Conservation (phyloP, 2,113 vertebrate species). For the Vimba vimba region DNA sequence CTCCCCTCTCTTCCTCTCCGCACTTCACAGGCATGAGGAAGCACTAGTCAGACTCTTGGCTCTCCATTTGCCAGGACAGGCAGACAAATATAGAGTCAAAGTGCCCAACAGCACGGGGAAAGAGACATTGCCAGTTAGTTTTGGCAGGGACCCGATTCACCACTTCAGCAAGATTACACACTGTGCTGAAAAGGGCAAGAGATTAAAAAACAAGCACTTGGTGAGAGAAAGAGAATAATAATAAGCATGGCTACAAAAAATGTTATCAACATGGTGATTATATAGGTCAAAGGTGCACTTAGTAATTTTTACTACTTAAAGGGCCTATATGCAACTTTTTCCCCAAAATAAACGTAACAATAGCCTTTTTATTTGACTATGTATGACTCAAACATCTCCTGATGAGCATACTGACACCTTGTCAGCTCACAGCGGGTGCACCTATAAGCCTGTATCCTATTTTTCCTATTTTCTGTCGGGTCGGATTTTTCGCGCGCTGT, state of each 20-base stretch:
- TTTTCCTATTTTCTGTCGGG: no score
- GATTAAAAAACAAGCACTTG: slow-evolving; percentile 47
- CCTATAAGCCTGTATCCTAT: no score
- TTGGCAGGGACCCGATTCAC: slow-evolving; percentile 46
- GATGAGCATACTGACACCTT: no score
- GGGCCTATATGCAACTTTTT: no score
- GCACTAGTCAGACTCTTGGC: slow-evolving; percentile 14
- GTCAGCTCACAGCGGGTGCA: no score
- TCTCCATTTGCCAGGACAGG: neutral
- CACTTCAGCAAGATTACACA: slow-evolving; percentile 44
- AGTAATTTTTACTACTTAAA: slow-evolving; percentile 9
- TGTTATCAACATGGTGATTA: neutral
- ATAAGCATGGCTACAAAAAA: neutral
- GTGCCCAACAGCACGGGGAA: slow-evolving; percentile 2
- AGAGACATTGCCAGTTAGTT: slow-evolving; percentile 1
- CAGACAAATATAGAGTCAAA: slow-evolving; percentile 35
- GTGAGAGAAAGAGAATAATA: neutral
- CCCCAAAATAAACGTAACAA: no score
- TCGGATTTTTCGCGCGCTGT: no score
- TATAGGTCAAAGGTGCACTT: neutral
- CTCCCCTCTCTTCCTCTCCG: neutral
- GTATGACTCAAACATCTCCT: no score
- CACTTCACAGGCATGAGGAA: slow-evolving; percentile 30
- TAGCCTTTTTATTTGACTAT: no score
- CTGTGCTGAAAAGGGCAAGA: slow-evolving; percentile 44